Evolutionary conservation across 2,113 vertebrate genomes (phyloP), one percentile per base, ranked within the genome.

Genomic region (Siphamia tubifer): DNA sequence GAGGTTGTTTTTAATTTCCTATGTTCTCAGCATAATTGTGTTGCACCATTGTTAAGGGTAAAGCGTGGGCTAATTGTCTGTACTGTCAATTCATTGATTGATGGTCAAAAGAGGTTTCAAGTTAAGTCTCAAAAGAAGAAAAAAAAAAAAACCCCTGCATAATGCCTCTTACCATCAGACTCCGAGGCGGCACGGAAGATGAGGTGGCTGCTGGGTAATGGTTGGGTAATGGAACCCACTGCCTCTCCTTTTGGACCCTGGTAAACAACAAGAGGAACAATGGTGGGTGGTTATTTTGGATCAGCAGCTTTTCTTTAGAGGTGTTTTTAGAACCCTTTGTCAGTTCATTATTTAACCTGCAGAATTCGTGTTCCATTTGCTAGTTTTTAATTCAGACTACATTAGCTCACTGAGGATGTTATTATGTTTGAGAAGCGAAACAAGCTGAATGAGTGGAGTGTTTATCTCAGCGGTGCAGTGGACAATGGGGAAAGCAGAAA

Each of bases 221-320:
- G 98, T 87, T 99, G 97, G 36, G 96, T 99, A 90, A 99, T 99
- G 52, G 98, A 98, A 56, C 98, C 98, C 71, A 99, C 98, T 8
- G 95, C 93, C 93, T 99, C 98, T 23, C 98, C 98, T 93, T 98
- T 99, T 54, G 98, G 98, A 79, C 98, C 98, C 98, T 99, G 90
- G 19, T 2, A 20, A 28, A 44, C 32, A 27, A 16, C 2, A 60
- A 47, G 13, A 12, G 10, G 10, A 4, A 34, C 31, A 34, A 12
- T n/a, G 36, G 7, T 23, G 12, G 10, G 9, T 47, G n/a, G n/a
- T 39, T 38, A 5, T 6, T 44, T 19, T 23, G 6, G 28, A 16
- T 35, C 20, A 42, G 7, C 13, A 28, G 12, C n/a, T 43, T 49
- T 28, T 16, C 5, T 23, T 32, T 31, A 20, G 13, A 39, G 30